A percentile compares a stretch with the other conserved stretches of the same genome.
These are phyloP conservation scores for Phyllotreta striolata DNA, from an alignment of 2,888 invertebrate species.

Conservation along the genomic window DNA sequence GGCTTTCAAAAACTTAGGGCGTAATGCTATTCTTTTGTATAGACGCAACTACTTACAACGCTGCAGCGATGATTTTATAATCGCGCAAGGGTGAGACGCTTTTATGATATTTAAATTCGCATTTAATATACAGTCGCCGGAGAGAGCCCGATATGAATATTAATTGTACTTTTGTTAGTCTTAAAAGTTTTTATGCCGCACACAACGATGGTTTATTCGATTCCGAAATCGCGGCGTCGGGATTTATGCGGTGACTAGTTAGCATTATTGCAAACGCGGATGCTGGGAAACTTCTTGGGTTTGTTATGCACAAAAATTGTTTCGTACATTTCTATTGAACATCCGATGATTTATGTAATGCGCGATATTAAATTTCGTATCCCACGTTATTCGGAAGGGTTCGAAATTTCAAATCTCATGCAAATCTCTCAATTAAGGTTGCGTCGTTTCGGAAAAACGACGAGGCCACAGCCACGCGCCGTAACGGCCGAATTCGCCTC, in stretches of 20 bases:
- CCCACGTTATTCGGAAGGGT: constrained; percentile 1
- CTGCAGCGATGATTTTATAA: constrained; percentile 54
- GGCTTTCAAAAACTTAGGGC: constrained; percentile 55
- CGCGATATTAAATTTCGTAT: too few species aligned
- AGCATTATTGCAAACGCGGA: background rate
- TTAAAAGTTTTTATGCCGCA: constrained; percentile 44
- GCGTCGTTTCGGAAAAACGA: constrained; percentile 32
- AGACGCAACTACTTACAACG: constrained; percentile 53
- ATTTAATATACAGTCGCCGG: constrained; percentile 55
- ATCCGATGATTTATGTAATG: too few species aligned
- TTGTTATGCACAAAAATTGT: too few species aligned
- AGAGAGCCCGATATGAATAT: constrained; percentile 53
- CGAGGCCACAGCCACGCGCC: constrained; percentile 59
- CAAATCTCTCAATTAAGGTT: constrained; percentile 40
- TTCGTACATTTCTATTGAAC: too few species aligned
- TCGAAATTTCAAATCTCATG: constrained; percentile 30
- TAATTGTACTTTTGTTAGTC: constrained; percentile 54
- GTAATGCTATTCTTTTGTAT: constrained; percentile 54
- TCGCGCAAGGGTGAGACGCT: constrained; percentile 49
- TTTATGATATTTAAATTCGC: constrained; percentile 58
- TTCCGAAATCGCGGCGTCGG: constrained; percentile 17
- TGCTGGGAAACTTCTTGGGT: background rate
- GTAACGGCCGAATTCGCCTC: constrained; percentile 58
- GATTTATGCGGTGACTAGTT: constrained; percentile 20
- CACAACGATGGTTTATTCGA: constrained; percentile 40